Evolutionary conservation across 2,888 invertebrate genomes (phyloP).

Genomic region (Monoplex corrugatus): DNA sequence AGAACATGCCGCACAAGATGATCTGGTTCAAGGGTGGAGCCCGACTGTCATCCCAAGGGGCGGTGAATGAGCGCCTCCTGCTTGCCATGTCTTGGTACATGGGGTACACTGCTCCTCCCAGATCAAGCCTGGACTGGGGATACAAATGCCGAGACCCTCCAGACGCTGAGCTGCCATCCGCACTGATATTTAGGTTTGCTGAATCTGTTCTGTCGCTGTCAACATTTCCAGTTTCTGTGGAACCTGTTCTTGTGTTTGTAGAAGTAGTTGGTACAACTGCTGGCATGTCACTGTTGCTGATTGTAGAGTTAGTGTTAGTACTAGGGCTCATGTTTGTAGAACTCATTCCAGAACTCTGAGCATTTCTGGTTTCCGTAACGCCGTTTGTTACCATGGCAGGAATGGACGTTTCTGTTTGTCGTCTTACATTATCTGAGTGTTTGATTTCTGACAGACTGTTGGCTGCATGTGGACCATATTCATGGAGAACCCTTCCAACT

Average conservation of each 20-base stretch:
- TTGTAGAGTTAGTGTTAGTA: too few species aligned
- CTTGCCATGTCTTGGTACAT: conserved; percentile 45
- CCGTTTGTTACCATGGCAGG: too few species aligned
- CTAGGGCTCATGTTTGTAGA: too few species aligned
- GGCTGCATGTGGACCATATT: background rate
- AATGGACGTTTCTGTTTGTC: too few species aligned
- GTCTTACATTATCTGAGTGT: too few species aligned
- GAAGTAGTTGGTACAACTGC: too few species aligned
- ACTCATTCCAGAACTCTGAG: too few species aligned
- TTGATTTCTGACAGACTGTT: background rate
- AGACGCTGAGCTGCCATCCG: background rate
- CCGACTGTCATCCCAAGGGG: conserved; percentile 22
- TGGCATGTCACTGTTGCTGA: too few species aligned
- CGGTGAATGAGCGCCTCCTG: conserved; percentile 38
- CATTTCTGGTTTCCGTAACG: too few species aligned
- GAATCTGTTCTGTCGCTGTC: background rate
- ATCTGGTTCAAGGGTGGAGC: conserved; percentile 41
- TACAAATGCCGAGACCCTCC: background rate
- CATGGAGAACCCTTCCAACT: too few species aligned
- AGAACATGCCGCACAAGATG: conserved; percentile 39
- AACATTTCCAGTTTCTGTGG: background rate
- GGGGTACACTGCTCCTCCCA: conserved; percentile 49
- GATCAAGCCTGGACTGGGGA: conserved; percentile 29
- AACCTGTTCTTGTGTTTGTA: background rate
- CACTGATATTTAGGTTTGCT: background rate